phyloP scores from a whole-genome alignment of 2,888 invertebrate species.

The Clunio marinus region DNA sequence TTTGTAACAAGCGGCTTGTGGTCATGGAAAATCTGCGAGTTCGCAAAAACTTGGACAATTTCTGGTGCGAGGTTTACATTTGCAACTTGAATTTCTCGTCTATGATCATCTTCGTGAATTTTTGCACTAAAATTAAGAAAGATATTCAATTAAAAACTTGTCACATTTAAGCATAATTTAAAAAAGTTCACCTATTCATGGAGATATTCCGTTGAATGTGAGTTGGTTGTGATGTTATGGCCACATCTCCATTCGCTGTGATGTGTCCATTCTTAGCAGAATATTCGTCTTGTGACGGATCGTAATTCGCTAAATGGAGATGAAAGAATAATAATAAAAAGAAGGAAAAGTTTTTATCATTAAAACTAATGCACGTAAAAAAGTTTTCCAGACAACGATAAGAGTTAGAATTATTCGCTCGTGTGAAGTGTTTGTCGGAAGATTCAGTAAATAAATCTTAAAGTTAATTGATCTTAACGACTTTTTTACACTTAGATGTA shows the following conservation, averaged over 20 bases:
- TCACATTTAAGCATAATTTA: neutral
- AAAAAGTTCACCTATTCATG: slow-evolving; percentile 21
- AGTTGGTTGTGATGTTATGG: slow-evolving; percentile 48
- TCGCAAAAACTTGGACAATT: slow-evolving; percentile 51
- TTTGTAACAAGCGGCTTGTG: slow-evolving; percentile 47
- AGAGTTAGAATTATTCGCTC: neutral
- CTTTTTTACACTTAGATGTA: neutral
- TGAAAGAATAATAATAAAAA: neutral
- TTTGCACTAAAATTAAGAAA: slow-evolving; percentile 43
- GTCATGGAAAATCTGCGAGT: slow-evolving; percentile 52
- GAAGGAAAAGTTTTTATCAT: neutral
- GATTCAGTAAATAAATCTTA: slow-evolving; percentile 2
- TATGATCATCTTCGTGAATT: slow-evolving; percentile 51
- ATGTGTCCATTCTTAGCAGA: slow-evolving; percentile 44
- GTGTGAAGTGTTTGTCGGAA: slow-evolving; percentile 2
- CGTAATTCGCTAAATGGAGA: slow-evolving; percentile 48
- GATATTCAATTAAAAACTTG: neutral
- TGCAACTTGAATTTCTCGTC: slow-evolving; percentile 51
- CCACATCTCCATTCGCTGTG: slow-evolving; percentile 47
- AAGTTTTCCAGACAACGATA: neutral
- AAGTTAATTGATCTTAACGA: slow-evolving; percentile 27
- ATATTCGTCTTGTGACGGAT: slow-evolving; percentile 52
- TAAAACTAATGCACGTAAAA: neutral
- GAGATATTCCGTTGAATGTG: slow-evolving; percentile 33
- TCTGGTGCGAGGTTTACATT: slow-evolving; percentile 52